Evolutionary conservation across 2,113 vertebrate species (phyloP).

Genomic region (Reinhardtius hippoglossoides): DNA sequence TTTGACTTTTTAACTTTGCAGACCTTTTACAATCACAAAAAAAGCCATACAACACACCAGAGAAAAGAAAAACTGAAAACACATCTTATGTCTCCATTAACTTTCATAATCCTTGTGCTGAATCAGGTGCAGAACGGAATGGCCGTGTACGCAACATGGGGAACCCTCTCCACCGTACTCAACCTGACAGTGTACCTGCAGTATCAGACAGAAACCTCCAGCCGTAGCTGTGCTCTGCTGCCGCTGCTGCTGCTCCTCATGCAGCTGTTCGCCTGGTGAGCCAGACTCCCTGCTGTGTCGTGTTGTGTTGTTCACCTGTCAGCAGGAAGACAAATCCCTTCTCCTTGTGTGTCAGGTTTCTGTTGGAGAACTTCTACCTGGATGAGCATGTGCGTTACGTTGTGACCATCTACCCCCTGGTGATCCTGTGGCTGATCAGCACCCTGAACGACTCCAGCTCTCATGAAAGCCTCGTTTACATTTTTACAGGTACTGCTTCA

Average conservation of each 20-base stretch:
- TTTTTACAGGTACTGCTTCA: conserved; percentile 75
- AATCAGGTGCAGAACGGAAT: conserved; percentile 87
- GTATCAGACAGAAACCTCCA: conserved; percentile 54
- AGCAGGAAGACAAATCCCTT: not conserved
- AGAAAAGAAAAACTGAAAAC: not conserved
- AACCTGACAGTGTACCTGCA: conserved; percentile 81
- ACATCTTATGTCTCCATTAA: not conserved
- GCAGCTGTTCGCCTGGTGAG: conserved; percentile 80
- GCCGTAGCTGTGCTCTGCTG: conserved; percentile 66
- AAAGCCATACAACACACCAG: too few relatives aligned
- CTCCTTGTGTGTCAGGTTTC: conserved; percentile 74
- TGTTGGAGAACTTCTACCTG: conserved; percentile 82
- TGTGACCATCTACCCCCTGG: conserved; percentile 79
- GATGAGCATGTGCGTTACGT: conserved; percentile 82
- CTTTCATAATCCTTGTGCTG: conserved; percentile 18
- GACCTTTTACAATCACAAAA: too few relatives aligned
- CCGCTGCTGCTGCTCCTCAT: conserved; percentile 80
- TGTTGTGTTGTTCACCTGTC: not conserved
- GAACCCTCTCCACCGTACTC: conserved; percentile 77
- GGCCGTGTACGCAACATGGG: conserved; percentile 77
- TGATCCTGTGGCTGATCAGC: conserved; percentile 77
- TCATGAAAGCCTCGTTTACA: conserved; percentile 21
- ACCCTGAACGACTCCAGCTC: conserved; percentile 23
- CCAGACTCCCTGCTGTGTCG: not conserved
- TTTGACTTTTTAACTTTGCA: too few relatives aligned